Conservation (phyloP, 2,888 invertebrate species). For the Drosophila engyochracea region DNA sequence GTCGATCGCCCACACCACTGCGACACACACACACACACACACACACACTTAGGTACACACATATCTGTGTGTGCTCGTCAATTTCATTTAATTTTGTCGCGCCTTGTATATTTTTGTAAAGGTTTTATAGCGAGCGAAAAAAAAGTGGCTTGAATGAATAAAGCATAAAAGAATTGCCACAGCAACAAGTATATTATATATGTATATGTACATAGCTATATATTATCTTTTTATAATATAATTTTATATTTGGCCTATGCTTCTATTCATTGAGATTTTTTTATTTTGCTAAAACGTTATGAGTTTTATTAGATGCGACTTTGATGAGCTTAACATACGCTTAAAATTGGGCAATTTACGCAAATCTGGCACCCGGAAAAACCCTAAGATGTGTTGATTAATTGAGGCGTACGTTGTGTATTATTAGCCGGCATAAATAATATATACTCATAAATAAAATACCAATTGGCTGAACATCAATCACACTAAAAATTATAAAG, state of each 20-base stretch:
- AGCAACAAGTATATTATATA: slow-evolving; percentile 25
- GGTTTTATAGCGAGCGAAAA: slow-evolving; percentile 51
- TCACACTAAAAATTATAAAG: too few relatives aligned
- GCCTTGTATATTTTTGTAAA: slow-evolving; percentile 35
- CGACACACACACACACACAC: slow-evolving; percentile 3
- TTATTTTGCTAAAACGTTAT: slow-evolving; percentile 11
- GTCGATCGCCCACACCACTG: slow-evolving; percentile 47
- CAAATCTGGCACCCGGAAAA: not conserved
- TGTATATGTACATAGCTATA: slow-evolving; percentile 3
- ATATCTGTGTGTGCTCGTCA: slow-evolving; percentile 40
- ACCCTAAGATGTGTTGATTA: not conserved
- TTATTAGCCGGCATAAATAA: not conserved
- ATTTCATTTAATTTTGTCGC: slow-evolving; percentile 72
- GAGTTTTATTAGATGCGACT: slow-evolving; percentile 2
- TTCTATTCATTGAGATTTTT: slow-evolving; percentile 31
- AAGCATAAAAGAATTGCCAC: slow-evolving; percentile 45
- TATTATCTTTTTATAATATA: slow-evolving; percentile 5
- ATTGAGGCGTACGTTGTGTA: not conserved
- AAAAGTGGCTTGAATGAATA: slow-evolving; percentile 64
- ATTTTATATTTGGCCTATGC: slow-evolving; percentile 17
- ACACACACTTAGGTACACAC: not conserved
- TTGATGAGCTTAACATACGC: not conserved
- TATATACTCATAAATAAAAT: not conserved
- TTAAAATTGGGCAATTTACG: not conserved
- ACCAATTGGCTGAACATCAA: too few relatives aligned